A percentile compares a stretch with the other conserved stretches of the same genome.
Evolutionary conservation across 2,888 invertebrate species (phyloP).

Genomic region (Matsumyia berberina): DNA sequence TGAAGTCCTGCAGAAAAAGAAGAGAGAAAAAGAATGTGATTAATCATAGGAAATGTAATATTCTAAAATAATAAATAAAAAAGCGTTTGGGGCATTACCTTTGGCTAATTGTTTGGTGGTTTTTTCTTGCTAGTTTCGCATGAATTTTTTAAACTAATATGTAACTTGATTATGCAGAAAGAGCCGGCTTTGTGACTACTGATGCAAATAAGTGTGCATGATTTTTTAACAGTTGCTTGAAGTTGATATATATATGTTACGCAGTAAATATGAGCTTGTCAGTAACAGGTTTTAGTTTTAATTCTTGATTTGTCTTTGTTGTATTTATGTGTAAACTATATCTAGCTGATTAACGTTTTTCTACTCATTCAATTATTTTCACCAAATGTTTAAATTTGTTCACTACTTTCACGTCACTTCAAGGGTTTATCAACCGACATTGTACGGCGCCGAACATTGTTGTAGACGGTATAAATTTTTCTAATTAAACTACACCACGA

Average conservation of each 20-base stretch:
- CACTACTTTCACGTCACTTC: no score
- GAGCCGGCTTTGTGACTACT: not conserved
- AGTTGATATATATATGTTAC: not conserved
- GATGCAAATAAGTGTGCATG: not conserved
- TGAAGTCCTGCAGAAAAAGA: constrained; percentile 89
- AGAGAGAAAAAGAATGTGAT: constrained; percentile 9
- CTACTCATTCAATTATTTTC: no score
- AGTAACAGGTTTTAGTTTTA: no score
- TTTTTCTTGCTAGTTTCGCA: constrained; percentile 11
- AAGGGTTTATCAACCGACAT: no score
- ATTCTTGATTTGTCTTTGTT: no score
- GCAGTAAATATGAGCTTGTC: no score
- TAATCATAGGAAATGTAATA: not conserved
- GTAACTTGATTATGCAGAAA: not conserved
- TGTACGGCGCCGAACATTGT: no score
- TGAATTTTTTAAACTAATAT: not conserved
- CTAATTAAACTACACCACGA: no score
- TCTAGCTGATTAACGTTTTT: no score
- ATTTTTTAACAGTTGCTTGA: not conserved
- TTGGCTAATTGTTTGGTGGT: constrained; percentile 28
- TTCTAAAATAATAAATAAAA: not conserved
- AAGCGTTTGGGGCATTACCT: constrained; percentile 50
- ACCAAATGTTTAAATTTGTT: no score
- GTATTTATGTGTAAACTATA: no score
- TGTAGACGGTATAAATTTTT: no score